A percentile compares a stretch with the other conserved stretches of the same genome.
These are phyloP conservation scores for Patella pellucida DNA, from an alignment of 2,888 invertebrate species.

Conservation along the genomic window DNA sequence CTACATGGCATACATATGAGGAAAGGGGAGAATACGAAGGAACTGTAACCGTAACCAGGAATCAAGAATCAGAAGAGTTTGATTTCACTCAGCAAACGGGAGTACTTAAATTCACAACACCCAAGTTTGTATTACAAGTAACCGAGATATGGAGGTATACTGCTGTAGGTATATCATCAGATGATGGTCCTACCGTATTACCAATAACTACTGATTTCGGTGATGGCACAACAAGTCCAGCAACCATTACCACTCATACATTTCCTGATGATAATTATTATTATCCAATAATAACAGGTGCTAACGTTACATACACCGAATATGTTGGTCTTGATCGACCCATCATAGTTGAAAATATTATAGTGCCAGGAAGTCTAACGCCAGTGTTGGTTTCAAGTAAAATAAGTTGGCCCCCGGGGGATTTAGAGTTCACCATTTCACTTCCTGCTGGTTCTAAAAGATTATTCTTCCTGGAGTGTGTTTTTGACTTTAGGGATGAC, in stretches of 20 bases:
- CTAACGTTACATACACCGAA: background rate
- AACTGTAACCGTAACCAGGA: background rate
- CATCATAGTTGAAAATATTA: background rate
- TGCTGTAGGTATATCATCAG: background rate
- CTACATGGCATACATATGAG: background rate
- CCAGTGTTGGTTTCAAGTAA: background rate
- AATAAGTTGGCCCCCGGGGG: background rate
- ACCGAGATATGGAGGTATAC: too few species aligned
- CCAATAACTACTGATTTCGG: background rate
- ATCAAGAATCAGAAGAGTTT: background rate
- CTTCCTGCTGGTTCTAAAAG: background rate
- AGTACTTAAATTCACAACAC: background rate
- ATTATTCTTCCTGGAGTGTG: constrained; percentile 3
- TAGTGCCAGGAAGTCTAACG: background rate
- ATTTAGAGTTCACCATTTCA: background rate
- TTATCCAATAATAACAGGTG: background rate
- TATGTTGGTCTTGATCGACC: background rate
- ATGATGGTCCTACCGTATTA: background rate
- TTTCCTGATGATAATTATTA: background rate
- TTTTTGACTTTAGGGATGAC: constrained; percentile 16
- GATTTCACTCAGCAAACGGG: constrained; percentile 5
- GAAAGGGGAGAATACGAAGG: constrained; percentile 15
- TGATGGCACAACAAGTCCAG: background rate
- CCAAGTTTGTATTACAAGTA: too few species aligned
- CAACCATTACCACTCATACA: background rate